A percentile compares a stretch with the other conserved stretches of the same genome.
These are phyloP conservation scores for Clinocottus analis DNA, from an alignment of 2,113 vertebrate species.

Conservation along the genomic window DNA sequence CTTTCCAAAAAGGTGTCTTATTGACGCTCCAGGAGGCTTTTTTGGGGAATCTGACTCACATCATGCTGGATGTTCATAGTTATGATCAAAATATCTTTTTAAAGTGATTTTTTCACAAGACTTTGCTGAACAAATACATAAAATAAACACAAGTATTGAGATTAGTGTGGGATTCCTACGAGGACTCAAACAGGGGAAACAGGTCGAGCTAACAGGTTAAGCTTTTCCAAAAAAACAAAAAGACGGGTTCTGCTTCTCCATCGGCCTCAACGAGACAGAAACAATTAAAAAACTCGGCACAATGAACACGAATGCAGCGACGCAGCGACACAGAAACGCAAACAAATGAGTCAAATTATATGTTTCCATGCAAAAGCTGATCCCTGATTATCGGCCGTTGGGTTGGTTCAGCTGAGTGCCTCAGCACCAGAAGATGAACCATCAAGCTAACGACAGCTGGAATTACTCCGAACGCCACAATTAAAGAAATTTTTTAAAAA, in stretches of 20 bases:
- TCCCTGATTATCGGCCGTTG: not conserved
- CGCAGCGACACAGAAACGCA: not conserved
- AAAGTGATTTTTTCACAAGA: too few species aligned
- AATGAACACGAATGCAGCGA: not conserved
- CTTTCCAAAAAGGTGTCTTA: too few species aligned
- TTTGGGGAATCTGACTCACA: too few species aligned
- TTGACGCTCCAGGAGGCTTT: too few species aligned
- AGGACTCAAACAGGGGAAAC: too few species aligned
- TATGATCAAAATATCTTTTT: too few species aligned
- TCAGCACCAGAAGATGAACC: slow-evolving; percentile 12
- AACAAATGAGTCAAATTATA: not conserved
- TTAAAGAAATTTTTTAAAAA: too few species aligned
- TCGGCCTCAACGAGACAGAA: not conserved
- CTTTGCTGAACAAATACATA: too few species aligned
- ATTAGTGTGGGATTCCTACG: too few species aligned
- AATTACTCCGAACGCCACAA: not conserved
- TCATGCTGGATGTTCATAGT: too few species aligned
- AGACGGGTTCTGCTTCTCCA: not conserved
- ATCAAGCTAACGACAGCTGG: not conserved
- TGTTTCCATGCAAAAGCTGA: not conserved
- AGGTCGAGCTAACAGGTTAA: too few species aligned
- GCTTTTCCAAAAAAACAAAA: not conserved
- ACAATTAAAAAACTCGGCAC: not conserved
- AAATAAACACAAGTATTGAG: too few species aligned
- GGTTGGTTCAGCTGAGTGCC: not conserved